A percentile compares a stretch with the other conserved stretches of the same genome.
phyloP scores from a whole-genome alignment of 2,797 vertebrate species.

The Pangasius krempfi region DNA sequence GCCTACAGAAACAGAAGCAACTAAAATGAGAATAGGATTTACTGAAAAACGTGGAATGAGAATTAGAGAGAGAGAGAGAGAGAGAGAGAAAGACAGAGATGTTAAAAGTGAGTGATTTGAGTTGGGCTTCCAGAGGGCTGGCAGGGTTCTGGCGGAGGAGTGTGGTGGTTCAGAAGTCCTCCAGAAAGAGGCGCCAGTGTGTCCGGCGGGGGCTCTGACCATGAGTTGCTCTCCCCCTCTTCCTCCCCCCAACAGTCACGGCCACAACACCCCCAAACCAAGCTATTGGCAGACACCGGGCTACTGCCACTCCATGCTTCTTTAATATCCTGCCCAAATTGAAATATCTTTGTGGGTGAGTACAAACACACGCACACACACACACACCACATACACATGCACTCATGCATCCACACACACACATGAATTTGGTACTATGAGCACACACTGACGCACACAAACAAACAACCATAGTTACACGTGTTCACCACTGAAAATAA shows the following conservation, averaged over 20 bases:
- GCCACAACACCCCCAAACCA: conserved; percentile 80
- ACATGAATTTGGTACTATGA: conserved; percentile 62
- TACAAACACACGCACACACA: conserved; percentile 71
- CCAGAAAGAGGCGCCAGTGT: conserved; percentile 88
- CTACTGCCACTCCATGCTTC: conserved; percentile 79
- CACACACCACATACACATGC: conserved; percentile 47
- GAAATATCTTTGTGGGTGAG: conserved; percentile 85
- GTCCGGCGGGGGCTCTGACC: conserved; percentile 85
- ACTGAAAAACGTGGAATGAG: conserved; percentile 51
- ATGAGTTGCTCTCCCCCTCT: conserved; percentile 80
- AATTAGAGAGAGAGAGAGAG: conserved; percentile 48
- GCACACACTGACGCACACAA: conserved; percentile 59
- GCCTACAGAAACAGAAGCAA: conserved; percentile 43
- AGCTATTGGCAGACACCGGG: conserved; percentile 79
- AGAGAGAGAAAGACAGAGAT: conserved; percentile 48
- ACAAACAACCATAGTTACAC: conserved; percentile 58
- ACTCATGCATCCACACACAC: conserved; percentile 45
- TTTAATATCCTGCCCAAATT: conserved; percentile 89
- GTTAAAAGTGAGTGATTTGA: conserved; percentile 72
- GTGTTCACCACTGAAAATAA: conserved; percentile 69
- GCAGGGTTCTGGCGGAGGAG: conserved; percentile 83
- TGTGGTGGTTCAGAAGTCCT: conserved; percentile 91
- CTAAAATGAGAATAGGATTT: conserved; percentile 49
- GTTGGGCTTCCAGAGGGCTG: conserved; percentile 77
- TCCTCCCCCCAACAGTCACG: conserved; percentile 79